A percentile compares a stretch with the other conserved stretches of the same genome.
These are phyloP conservation scores for Drosophila falleni DNA, from an alignment of 2,888 invertebrate species.

Conservation along the genomic window DNA sequence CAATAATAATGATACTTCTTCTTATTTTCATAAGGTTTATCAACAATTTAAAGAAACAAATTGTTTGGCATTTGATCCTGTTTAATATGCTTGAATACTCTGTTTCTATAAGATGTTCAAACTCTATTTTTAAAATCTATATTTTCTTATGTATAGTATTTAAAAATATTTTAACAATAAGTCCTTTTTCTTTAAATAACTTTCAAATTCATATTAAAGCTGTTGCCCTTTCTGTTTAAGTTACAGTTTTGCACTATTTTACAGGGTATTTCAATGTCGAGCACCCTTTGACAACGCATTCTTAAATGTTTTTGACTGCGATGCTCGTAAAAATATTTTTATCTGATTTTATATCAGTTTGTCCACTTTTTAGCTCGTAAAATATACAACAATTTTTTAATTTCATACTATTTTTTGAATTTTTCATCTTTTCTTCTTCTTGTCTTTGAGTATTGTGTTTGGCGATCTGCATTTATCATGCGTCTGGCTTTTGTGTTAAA, in stretches of 20 bases:
- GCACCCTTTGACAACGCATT: not conserved
- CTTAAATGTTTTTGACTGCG: slow-evolving; percentile 21
- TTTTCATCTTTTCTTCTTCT: slow-evolving; percentile 22
- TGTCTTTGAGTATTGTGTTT: slow-evolving; percentile 25
- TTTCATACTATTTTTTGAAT: slow-evolving; percentile 20
- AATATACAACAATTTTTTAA: slow-evolving; percentile 44
- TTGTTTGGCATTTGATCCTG: slow-evolving; percentile 40
- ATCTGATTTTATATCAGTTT: slow-evolving; percentile 56
- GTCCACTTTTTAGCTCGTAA: slow-evolving; percentile 67
- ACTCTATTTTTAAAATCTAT: not conserved
- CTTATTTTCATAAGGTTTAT: slow-evolving; percentile 27
- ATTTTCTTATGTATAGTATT: not conserved
- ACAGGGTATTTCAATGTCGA: slow-evolving; percentile 11
- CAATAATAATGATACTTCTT: slow-evolving; percentile 38
- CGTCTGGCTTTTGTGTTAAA: slow-evolving; percentile 53
- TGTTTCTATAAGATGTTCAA: not conserved
- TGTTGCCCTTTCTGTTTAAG: not conserved
- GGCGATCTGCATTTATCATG: slow-evolving; percentile 65
- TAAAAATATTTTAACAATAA: not conserved
- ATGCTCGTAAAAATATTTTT: slow-evolving; percentile 62
- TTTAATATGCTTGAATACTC: slow-evolving; percentile 13
- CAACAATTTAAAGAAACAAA: slow-evolving; percentile 13
- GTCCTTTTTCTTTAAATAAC: not conserved
- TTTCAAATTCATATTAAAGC: not conserved
- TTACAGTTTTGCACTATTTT: not conserved